Percentiles rank a stretch among this genome's conserved stretches.
Evolutionary conservation across 2,888 invertebrate species (phyloP).

Genomic region (Parnassius apollo): DNA sequence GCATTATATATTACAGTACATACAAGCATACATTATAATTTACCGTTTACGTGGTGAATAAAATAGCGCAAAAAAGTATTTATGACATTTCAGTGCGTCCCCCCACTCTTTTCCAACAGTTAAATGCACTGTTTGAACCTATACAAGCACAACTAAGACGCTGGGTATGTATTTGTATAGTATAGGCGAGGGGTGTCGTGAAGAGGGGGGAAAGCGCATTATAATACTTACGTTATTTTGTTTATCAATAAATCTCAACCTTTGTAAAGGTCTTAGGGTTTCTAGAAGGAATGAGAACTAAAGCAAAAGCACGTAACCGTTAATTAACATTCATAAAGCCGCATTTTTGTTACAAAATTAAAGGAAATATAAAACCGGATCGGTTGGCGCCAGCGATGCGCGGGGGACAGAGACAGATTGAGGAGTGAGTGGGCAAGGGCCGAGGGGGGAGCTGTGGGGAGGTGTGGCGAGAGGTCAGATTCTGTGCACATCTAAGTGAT

Average conservation of each 20-base stretch:
- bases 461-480: constrained; percentile 56
- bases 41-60: neutral
- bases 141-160: neutral
- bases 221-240: neutral
- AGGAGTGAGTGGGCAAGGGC: constrained; percentile 32
- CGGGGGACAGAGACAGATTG: constrained; percentile 35
- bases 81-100: constrained; percentile 4
- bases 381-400: constrained; percentile 67
- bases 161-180: neutral
- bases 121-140: neutral
- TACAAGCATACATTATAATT: too few species aligned
- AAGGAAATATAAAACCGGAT: constrained; percentile 38
- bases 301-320: constrained; percentile 9
- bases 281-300: constrained; percentile 8
- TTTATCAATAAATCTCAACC: neutral
- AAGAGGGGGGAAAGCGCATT: neutral
- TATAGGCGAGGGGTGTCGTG: neutral
- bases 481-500: constrained; percentile 54
- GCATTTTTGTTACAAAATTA: constrained; percentile 21
- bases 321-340: constrained; percentile 17
- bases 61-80: neutral
- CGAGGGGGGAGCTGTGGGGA: constrained; percentile 32
- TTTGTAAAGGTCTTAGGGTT: constrained; percentile 7
- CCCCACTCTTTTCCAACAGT: neutral
- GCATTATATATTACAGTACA: too few species aligned